phyloP scores from a whole-genome alignment of 2,797 vertebrate genomes.

The Mormyrops boulengeri region DNA sequence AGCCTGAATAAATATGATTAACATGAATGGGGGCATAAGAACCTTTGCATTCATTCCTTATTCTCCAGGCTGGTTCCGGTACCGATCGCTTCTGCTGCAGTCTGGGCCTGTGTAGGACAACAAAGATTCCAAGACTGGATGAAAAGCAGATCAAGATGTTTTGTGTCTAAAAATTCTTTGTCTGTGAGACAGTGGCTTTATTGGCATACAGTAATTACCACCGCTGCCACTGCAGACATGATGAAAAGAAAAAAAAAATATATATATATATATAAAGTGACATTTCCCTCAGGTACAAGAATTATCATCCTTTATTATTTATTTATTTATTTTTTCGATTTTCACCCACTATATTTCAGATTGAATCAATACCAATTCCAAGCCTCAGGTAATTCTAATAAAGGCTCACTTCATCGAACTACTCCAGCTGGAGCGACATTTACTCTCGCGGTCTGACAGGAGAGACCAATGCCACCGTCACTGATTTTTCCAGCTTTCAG shows the following conservation, averaged over 20 bases:
- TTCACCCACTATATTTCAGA: conserved; percentile 21
- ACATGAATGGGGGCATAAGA: conserved; percentile 17
- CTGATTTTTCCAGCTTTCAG: conserved; percentile 32
- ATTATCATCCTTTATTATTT: background rate
- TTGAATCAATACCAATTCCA: conserved; percentile 40
- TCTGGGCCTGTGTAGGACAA: conserved; percentile 15
- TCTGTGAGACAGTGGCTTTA: conserved; percentile 15
- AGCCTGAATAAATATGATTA: conserved; percentile 24
- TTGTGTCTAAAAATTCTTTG: conserved; percentile 24
- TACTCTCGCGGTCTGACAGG: conserved; percentile 27
- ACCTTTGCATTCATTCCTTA: conserved; percentile 15
- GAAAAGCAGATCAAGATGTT: conserved; percentile 9
- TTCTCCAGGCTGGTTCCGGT: conserved; percentile 19
- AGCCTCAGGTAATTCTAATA: conserved; percentile 39
- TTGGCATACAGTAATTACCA: conserved; percentile 13
- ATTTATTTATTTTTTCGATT: background rate
- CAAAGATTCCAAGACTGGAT: background rate
- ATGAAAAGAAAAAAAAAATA: background rate
- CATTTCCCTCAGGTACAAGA: conserved; percentile 26
- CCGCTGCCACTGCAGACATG: conserved; percentile 22
- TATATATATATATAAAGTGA: background rate
- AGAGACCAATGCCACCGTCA: conserved; percentile 21
- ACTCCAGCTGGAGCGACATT: conserved; percentile 23
- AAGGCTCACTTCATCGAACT: conserved; percentile 27
- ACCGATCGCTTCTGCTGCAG: conserved; percentile 32